Conservation (phyloP, 1,140 invertebrate species). For the Gryon sp. region DNA sequence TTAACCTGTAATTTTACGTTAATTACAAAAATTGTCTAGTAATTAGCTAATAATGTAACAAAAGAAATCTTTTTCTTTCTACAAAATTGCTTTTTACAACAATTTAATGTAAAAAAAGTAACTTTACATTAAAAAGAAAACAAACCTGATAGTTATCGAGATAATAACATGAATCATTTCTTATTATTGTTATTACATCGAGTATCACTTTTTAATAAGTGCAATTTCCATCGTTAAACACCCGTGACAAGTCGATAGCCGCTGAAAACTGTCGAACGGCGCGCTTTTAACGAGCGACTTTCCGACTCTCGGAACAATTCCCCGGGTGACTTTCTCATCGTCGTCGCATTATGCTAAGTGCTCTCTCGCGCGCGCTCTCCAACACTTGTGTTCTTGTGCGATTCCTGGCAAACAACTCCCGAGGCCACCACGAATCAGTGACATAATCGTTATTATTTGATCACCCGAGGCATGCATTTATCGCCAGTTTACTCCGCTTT, state of each 20-base stretch:
- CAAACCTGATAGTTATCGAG: no score
- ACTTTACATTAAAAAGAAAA: no score
- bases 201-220: no score
- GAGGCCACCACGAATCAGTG: conserved; percentile 66
- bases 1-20: no score
- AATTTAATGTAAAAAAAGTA: no score
- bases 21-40: no score
- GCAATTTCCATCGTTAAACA: conserved; percentile 39
- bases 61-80: no score
- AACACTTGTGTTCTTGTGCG: conserved; percentile 65
- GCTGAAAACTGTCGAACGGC: conserved; percentile 20
- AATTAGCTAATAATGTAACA: no score
- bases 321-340: conserved; percentile 66
- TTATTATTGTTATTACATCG: no score
- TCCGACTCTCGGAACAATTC: conserved; percentile 63
- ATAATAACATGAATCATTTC: no score
- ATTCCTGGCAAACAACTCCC: conserved; percentile 65
- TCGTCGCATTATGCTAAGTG: conserved; percentile 73
- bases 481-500: conserved; percentile 22
- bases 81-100: no score
- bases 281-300: conserved; percentile 66
- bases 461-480: conserved; percentile 34
- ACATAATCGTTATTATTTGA: conserved; percentile 62
- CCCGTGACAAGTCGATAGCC: conserved; percentile 26
- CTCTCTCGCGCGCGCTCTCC: conserved; percentile 57